A percentile compares a stretch with the other conserved stretches of the same genome.
These are phyloP conservation scores for Carassius gibelio DNA, from an alignment of 2,113 vertebrate species.

Conservation along the genomic window DNA sequence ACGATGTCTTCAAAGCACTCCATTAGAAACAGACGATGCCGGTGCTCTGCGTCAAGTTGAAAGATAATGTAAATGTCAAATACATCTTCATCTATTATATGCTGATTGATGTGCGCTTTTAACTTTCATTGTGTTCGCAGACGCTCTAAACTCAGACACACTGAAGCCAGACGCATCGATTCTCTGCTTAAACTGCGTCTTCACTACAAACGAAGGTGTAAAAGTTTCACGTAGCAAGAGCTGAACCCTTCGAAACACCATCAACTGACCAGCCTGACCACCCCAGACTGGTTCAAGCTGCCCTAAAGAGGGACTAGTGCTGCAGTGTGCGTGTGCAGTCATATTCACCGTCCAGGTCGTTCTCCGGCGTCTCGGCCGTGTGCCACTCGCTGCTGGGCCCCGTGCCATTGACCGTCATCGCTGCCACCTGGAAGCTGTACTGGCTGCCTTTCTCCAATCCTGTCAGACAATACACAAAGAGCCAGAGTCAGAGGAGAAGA, in stretches of 20 bases:
- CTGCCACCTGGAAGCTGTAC: slow-evolving; percentile 93
- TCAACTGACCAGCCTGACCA: neutral
- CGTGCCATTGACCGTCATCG: slow-evolving; percentile 92
- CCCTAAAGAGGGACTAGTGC: neutral
- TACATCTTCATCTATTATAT: neutral
- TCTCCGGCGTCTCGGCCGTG: slow-evolving; percentile 87
- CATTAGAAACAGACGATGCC: neutral
- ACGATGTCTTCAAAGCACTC: neutral
- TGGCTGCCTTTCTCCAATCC: slow-evolving; percentile 92
- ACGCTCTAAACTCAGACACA: neutral
- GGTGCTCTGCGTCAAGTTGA: neutral
- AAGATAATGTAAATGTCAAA: slow-evolving; percentile 8
- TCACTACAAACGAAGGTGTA: no score
- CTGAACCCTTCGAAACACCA: neutral
- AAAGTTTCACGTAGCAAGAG: no score
- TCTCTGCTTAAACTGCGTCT: neutral
- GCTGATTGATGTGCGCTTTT: neutral
- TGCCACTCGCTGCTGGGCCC: slow-evolving; percentile 88
- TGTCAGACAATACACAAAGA: slow-evolving; percentile 54
- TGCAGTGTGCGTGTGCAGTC: neutral
- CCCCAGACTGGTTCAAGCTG: neutral
- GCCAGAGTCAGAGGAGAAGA: neutral
- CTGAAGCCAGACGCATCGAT: neutral
- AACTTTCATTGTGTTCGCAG: neutral
- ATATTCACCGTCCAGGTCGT: slow-evolving; percentile 89